Percentiles rank a stretch among this genome's conserved stretches.
phyloP scores from a whole-genome alignment of 2,888 invertebrate species.

The Trachelus troglodyta region DNA sequence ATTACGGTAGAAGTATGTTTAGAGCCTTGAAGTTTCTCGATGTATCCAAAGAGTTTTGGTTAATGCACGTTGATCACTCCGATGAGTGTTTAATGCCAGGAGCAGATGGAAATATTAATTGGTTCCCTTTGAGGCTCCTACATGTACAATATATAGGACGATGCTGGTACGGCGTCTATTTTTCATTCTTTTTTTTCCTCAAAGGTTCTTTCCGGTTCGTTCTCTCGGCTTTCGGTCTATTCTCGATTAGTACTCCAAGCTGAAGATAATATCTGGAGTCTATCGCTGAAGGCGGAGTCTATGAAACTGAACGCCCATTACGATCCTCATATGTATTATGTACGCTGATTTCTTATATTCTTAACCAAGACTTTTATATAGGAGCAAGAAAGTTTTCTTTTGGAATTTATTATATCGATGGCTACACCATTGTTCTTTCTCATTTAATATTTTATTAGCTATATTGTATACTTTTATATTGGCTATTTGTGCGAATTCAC shows the following conservation, averaged over 20 bases:
- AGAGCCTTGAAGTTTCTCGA: constrained; percentile 1
- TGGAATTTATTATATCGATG: too few species aligned
- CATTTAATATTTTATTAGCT: too few species aligned
- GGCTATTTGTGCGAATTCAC: too few species aligned
- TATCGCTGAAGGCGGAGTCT: constrained; percentile 34
- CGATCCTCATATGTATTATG: constrained; percentile 1
- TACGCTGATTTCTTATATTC: neutral
- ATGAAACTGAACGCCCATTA: constrained; percentile 32
- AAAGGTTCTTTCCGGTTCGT: constrained; percentile 23
- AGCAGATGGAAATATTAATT: constrained; percentile 21
- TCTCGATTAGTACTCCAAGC: constrained; percentile 25
- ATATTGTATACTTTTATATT: too few species aligned
- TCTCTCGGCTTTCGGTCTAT: neutral
- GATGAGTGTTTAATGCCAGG: neutral
- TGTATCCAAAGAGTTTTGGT: neutral
- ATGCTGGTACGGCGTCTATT: neutral
- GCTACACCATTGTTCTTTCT: too few species aligned
- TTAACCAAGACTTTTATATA: neutral
- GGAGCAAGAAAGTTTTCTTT: neutral
- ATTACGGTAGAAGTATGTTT: neutral
- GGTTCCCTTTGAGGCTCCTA: constrained; percentile 5
- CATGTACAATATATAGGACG: neutral
- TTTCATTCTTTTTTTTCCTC: neutral
- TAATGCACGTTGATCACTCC: neutral
- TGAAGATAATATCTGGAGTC: constrained; percentile 27